Conservation (phyloP, 2,888 invertebrate species). For the Thera obeliscata region DNA sequence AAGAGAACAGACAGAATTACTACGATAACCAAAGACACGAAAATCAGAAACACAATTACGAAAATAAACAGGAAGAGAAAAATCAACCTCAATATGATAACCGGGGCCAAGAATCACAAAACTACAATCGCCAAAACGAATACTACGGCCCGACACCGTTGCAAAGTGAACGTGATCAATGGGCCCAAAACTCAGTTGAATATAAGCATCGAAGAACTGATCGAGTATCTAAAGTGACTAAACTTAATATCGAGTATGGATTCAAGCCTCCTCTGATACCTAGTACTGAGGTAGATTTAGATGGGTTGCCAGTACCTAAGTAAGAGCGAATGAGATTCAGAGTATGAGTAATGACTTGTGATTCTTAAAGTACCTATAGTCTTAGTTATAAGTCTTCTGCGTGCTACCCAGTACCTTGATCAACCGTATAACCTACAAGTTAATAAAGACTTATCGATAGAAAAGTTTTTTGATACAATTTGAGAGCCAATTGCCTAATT, state of each 20-base stretch:
- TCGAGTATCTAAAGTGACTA: constrained; percentile 75
- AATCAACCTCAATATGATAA: constrained; percentile 35
- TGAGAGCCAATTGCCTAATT: no score
- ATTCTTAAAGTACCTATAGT: not conserved
- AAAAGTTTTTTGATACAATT: no score
- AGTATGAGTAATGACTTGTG: no score
- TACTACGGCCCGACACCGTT: constrained; percentile 81
- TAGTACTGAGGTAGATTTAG: constrained; percentile 91
- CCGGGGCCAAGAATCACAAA: constrained; percentile 7
- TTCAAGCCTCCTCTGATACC: constrained; percentile 93
- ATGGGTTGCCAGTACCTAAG: constrained; percentile 87
- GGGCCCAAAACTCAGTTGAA: constrained; percentile 54
- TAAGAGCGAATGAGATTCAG: constrained; percentile 46
- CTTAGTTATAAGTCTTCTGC: not conserved
- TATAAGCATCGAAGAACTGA: constrained; percentile 82
- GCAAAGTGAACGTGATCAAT: constrained; percentile 54
- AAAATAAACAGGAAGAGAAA: not conserved
- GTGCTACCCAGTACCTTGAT: constrained; percentile 7
- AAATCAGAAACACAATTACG: constrained; percentile 7
- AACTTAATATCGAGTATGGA: constrained; percentile 90
- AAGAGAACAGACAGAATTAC: constrained; percentile 43
- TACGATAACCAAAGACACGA: constrained; percentile 4
- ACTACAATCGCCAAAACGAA: constrained; percentile 16
- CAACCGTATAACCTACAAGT: not conserved
- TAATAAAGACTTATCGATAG: no score